Base-by-base conservation (phyloP, 1,140 invertebrate genomes). In the Trichogramma pretiosum region DNA sequence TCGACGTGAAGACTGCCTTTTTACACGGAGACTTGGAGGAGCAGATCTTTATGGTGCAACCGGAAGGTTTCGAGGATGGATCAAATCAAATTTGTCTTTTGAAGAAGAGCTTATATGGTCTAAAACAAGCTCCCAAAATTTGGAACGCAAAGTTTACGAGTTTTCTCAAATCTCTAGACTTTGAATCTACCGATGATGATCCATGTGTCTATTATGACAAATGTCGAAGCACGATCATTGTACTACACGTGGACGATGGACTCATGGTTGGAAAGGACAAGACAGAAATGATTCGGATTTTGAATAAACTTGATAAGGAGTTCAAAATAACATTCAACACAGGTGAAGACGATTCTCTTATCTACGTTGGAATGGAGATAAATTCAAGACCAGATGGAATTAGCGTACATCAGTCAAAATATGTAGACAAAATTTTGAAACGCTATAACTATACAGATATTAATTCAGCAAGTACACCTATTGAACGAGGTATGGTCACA, bases 21-120 rank as follows among this genome's bases (percentile, higher is more conserved):
- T 52, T 65, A n/a, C 50, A 46, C 76, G 2, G 62, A 62, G 26
- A 63, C 73, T 8, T 49, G 75, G 13, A 59, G 68, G 58, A 63
- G 30, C 62, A 56, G 13, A 48, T 35, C 11, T 42, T 17, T 13
- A n/a, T n/a, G n/a, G 57, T 8, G 35, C 56, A 35, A 37, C 19
- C 32, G 26, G 40, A 33, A 35, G 34, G 38, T 40, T 54, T 44
- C 10, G n/a, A n/a, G 3, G 35, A n/a, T n/a, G 32, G 18, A 18
- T 23, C 18, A 16, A 19, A 22, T 22, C 9, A 11, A 8, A 16
- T 26, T 9, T 65, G 51, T 13, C 53, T 45, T 30, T 32, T 71
- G 8, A 59, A 57, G 17, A 68, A 65, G 53, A 59, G 59, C 9
- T 19, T 74, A 5, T 73, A 72, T 55, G 67, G 63, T 3, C 41